Evolutionary conservation across 2,113 vertebrate genomes (phyloP).

Genomic region (Mormyrus lacerda): DNA sequence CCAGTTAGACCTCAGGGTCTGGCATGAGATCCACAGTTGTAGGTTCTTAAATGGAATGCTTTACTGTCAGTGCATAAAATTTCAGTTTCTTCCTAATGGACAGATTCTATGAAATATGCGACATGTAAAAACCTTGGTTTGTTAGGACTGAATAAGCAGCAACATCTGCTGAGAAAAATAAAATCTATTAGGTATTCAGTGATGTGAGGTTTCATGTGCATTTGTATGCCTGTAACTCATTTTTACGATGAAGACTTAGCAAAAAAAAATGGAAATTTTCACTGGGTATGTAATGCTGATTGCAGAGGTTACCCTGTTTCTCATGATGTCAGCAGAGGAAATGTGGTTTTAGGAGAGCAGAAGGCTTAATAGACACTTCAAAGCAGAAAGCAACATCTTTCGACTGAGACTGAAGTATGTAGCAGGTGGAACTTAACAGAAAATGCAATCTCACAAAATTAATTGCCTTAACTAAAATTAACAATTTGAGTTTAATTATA

Average conservation of each 20-base stretch:
- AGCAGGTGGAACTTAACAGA: background rate
- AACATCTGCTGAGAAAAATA: background rate
- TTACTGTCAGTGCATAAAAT: background rate
- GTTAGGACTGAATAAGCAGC: background rate
- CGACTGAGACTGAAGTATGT: background rate
- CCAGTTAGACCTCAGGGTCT: background rate
- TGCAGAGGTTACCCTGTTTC: background rate
- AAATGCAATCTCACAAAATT: background rate
- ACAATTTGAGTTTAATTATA: background rate
- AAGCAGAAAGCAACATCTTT: background rate
- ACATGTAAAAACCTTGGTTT: slow-evolving; percentile 13
- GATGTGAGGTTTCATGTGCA: background rate
- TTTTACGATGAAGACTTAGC: background rate
- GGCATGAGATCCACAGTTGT: background rate
- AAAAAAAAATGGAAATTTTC: background rate
- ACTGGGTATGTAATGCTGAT: background rate
- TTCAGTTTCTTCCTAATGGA: background rate
- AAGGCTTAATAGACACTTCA: background rate
- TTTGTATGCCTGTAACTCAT: background rate
- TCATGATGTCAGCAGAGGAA: slow-evolving; percentile 3
- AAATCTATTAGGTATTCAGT: background rate
- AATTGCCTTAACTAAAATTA: background rate
- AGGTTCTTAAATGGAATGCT: background rate
- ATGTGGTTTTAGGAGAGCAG: background rate
- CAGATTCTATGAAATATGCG: slow-evolving; percentile 1